Evolutionary conservation across 1,140 invertebrate genomes (phyloP).

Genomic region (Luehdorfia chinensis): DNA sequence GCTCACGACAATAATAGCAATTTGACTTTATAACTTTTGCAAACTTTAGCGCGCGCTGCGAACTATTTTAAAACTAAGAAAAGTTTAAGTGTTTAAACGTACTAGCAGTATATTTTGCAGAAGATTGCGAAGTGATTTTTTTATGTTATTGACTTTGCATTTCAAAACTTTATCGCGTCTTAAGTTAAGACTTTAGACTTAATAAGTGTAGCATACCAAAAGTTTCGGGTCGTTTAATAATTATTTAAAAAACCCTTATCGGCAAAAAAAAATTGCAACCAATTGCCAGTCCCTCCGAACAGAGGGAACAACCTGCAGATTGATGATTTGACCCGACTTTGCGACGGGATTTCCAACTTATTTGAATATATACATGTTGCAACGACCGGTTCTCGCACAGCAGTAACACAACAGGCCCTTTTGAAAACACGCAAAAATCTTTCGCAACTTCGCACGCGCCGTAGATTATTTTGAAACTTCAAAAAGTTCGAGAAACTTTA

Average conservation of each 20-base stretch:
- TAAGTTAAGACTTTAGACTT: too few relatives aligned
- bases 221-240: too few relatives aligned
- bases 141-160: too few relatives aligned
- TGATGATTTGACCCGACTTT: too few relatives aligned
- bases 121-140: too few relatives aligned
- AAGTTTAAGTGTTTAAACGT: slow-evolving; percentile 7
- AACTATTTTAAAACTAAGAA: not conserved
- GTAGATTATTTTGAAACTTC: not conserved
- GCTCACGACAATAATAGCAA: not conserved
- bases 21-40: not conserved
- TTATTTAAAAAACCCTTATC: too few relatives aligned
- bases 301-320: too few relatives aligned
- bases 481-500: slow-evolving; percentile 14
- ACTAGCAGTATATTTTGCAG: not conserved
- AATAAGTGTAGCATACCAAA: too few relatives aligned
- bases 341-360: not conserved
- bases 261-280: too few relatives aligned
- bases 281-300: too few relatives aligned
- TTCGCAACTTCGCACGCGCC: slow-evolving; percentile 11
- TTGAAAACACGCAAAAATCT: not conserved
- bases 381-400: slow-evolving; percentile 6
- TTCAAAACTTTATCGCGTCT: too few relatives aligned
- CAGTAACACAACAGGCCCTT: not conserved
- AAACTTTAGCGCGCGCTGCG: not conserved
- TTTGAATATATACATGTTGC: slow-evolving; percentile 1